These are phyloP conservation scores for Sesamia inferens DNA, from an alignment of 2,888 invertebrate genomes.

Conservation along the genomic window DNA sequence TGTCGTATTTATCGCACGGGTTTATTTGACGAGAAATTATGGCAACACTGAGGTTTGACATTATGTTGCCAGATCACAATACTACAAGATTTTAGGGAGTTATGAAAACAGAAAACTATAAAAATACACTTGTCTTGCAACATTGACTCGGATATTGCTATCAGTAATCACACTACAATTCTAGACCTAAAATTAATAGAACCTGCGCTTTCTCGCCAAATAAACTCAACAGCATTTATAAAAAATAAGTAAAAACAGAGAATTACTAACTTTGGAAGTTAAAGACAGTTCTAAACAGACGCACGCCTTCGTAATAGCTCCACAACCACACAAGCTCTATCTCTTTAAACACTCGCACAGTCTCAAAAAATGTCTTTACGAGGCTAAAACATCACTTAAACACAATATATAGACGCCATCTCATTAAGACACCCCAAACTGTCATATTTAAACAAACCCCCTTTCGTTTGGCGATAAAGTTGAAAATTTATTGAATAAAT, in stretches of 20 bases:
- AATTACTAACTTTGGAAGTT: slow-evolving; percentile 60
- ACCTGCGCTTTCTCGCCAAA: neutral
- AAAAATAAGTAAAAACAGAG: slow-evolving; percentile 20
- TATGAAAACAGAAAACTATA: neutral
- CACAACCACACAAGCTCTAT: slow-evolving; percentile 38
- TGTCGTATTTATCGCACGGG: slow-evolving; percentile 16
- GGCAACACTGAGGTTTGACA: neutral
- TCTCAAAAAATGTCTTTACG: slow-evolving; percentile 55
- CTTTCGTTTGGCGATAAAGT: too few species aligned
- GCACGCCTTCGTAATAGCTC: neutral
- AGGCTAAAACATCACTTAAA: slow-evolving; percentile 23
- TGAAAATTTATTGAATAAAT: too few species aligned
- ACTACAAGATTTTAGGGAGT: neutral
- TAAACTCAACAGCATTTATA: slow-evolving; percentile 13
- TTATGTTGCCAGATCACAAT: neutral
- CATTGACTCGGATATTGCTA: neutral
- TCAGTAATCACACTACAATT: neutral
- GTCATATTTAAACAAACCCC: too few species aligned
- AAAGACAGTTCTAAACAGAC: slow-evolving; percentile 37
- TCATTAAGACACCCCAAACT: too few species aligned
- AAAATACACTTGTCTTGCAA: neutral
- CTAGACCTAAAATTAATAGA: neutral
- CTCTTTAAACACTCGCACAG: slow-evolving; percentile 40
- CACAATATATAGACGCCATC: too few species aligned
- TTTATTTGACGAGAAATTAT: slow-evolving; percentile 24